phyloP scores from a whole-genome alignment of 1,140 invertebrate genomes.

The Drosophila hydei region DNA sequence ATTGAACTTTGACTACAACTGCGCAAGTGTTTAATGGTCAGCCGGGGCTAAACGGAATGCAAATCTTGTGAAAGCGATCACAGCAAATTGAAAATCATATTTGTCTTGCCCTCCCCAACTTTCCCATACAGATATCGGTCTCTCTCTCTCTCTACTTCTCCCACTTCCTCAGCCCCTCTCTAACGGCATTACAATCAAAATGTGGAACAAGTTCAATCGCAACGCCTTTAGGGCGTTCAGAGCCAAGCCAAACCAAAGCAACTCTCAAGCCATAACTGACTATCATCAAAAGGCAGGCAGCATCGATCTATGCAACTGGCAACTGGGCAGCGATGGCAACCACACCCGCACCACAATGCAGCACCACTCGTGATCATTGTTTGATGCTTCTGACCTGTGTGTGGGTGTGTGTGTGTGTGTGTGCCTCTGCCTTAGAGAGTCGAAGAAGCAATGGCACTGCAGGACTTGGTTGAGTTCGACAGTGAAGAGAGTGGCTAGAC shows the following conservation, averaged over 20 bases:
- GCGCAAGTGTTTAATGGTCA: conserved; percentile 68
- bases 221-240: conserved; percentile 59
- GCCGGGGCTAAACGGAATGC: conserved; percentile 37
- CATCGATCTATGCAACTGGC: conserved; percentile 58
- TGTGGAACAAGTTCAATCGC: conserved; percentile 83
- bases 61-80: conserved; percentile 76
- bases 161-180: conserved; percentile 7
- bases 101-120: conserved; percentile 58
- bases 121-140: conserved; percentile 22
- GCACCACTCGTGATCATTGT: conserved; percentile 67
- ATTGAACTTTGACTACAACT: conserved; percentile 67
- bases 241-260: conserved; percentile 22
- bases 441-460: conserved; percentile 30
- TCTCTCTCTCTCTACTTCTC: background rate
- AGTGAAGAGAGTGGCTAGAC: background rate
- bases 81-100: conserved; percentile 77
- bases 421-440: conserved; percentile 46
- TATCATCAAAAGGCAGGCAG: conserved; percentile 63
- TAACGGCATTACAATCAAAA: conserved; percentile 76
- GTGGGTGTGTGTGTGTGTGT: conserved; percentile 41
- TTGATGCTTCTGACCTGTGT: conserved; percentile 52
- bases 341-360: conserved; percentile 51
- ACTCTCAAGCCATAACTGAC: conserved; percentile 40
- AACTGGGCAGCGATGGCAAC: conserved; percentile 35
- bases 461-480: no score